phyloP scores from a whole-genome alignment of 1,140 invertebrate genomes.

The Caenorhabditis briggsae region DNA sequence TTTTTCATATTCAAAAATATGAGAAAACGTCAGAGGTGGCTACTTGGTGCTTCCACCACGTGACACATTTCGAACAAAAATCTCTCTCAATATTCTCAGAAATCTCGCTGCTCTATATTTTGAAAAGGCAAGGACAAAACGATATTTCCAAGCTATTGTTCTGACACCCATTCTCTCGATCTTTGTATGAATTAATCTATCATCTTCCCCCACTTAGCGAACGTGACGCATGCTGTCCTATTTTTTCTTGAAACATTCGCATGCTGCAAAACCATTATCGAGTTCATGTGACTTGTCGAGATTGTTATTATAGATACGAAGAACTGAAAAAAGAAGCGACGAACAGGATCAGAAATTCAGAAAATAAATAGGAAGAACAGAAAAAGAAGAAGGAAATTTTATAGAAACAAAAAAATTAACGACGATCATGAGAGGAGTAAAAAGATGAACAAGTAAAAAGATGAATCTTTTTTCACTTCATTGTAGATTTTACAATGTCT shows the following conservation, averaged over 20 bases:
- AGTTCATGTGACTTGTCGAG: conserved; percentile 28
- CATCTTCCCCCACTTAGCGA: background rate
- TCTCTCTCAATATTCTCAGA: too few species aligned
- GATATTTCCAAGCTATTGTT: too few species aligned
- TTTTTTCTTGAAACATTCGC: background rate
- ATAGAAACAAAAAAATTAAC: background rate
- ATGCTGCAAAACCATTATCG: conserved; percentile 12
- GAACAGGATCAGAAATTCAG: conserved; percentile 14
- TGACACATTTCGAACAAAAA: too few species aligned
- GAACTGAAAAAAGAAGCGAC: background rate
- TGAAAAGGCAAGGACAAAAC: too few species aligned
- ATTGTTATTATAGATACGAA: conserved; percentile 51
- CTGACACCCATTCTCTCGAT: too few species aligned
- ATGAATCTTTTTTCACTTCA: conserved; percentile 9
- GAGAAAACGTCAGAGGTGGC: too few species aligned
- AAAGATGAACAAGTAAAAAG: too few species aligned
- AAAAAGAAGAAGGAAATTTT: conserved; percentile 10
- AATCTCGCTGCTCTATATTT: too few species aligned
- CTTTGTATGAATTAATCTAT: too few species aligned
- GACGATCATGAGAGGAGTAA: conserved; percentile 8
- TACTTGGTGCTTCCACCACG: too few species aligned
- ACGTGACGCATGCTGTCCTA: background rate
- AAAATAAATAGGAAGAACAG: background rate
- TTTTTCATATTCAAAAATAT: too few species aligned
- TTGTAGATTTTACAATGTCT: background rate